Evolutionary conservation across 2,113 vertebrate genomes (phyloP).

Genomic region (Rhinolophus ferrumequinum): DNA sequence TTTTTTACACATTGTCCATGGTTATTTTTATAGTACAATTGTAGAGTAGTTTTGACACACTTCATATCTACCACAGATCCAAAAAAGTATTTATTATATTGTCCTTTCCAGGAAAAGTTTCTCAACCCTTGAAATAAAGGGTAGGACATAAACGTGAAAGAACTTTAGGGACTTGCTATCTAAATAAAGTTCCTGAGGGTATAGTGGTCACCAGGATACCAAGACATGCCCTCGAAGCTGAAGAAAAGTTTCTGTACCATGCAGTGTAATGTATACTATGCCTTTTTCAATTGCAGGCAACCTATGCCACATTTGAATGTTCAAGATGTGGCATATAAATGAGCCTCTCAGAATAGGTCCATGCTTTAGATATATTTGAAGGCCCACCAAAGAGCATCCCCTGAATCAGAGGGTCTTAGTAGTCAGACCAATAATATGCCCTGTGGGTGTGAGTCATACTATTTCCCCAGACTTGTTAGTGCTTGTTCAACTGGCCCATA

Average conservation of each 20-base stretch:
- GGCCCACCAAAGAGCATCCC: background rate
- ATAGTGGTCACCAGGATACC: background rate
- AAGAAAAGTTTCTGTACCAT: background rate
- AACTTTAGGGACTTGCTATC: background rate
- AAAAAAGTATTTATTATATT: background rate
- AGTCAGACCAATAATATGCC: background rate
- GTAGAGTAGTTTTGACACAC: background rate
- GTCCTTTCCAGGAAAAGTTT: background rate
- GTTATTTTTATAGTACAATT: background rate
- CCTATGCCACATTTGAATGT: background rate
- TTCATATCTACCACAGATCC: background rate
- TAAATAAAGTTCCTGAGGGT: background rate
- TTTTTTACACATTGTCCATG: background rate
- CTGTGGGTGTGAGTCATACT: background rate
- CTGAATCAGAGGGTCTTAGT: background rate
- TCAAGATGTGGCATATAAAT: background rate
- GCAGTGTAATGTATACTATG: background rate
- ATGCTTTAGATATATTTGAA: background rate
- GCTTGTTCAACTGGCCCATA: background rate
- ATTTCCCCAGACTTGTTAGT: background rate
- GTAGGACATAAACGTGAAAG: background rate
- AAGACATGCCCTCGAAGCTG: background rate
- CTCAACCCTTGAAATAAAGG: background rate
- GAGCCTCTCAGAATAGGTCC: background rate
- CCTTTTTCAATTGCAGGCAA: background rate